Conservation (phyloP, 2,888 invertebrate genomes). For the Desoria tigrina region DNA sequence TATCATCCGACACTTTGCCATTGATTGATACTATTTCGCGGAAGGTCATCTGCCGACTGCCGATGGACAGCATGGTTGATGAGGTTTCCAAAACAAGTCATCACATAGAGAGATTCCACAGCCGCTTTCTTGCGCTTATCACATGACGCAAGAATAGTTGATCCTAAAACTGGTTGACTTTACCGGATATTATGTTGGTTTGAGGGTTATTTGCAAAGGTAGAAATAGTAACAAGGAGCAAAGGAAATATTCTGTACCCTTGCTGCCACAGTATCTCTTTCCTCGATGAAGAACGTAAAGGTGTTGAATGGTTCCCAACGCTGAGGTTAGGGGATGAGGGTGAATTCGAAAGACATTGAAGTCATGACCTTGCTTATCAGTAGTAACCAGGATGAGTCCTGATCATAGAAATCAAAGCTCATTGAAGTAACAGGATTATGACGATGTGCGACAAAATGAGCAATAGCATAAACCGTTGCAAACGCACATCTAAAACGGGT, state of each 20-base stretch:
- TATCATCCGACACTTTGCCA: conserved; percentile 82
- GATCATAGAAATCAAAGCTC: conserved; percentile 88
- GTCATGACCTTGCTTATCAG: conserved; percentile 88
- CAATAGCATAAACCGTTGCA: too few relatives aligned
- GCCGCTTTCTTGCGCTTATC: conserved; percentile 60
- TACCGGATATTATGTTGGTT: conserved; percentile 55
- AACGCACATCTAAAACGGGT: too few relatives aligned
- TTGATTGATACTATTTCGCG: conserved; percentile 58
- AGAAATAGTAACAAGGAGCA: conserved; percentile 72
- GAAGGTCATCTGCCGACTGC: conserved; percentile 59
- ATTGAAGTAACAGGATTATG: conserved; percentile 82
- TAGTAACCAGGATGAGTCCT: conserved; percentile 84
- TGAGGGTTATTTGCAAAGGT: conserved; percentile 33
- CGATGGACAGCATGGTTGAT: conserved; percentile 87
- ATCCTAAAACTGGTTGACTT: conserved; percentile 67
- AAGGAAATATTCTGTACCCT: conserved; percentile 92
- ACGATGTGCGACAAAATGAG: conserved; percentile 82
- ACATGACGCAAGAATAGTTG: conserved; percentile 56
- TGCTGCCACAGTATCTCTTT: conserved; percentile 92
- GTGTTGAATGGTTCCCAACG: conserved; percentile 88
- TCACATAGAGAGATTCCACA: conserved; percentile 82
- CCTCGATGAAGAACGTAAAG: conserved; percentile 70
- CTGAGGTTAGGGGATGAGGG: conserved; percentile 85
- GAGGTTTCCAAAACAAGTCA: conserved; percentile 83
- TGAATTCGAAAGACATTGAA: conserved; percentile 94